Evolutionary conservation across 2,888 invertebrate species (phyloP).

Genomic region (Tetrapedia diversipes): DNA sequence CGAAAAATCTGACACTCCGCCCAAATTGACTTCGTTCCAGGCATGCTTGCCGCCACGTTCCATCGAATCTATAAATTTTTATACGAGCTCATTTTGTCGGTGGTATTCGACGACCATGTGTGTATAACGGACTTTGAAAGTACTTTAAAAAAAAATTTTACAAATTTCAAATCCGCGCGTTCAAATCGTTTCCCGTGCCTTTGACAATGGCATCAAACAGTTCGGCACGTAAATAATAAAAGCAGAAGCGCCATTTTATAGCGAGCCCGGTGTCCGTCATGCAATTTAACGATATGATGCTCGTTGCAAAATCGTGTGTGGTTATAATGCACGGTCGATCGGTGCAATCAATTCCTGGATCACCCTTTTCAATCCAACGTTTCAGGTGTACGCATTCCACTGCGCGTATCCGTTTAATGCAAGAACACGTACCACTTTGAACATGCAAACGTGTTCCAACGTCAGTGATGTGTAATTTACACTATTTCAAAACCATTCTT

Average conservation of each 20-base stretch:
- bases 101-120: background rate
- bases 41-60: background rate
- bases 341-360: conserved; percentile 28
- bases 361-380: conserved; percentile 12
- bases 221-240: conserved; percentile 44
- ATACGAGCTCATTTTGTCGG: conserved; percentile 6
- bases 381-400: conserved; percentile 20
- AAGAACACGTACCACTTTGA: background rate
- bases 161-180: conserved; percentile 16
- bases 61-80: conserved; percentile 29
- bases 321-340: conserved; percentile 39
- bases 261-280: conserved; percentile 23
- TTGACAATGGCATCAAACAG: conserved; percentile 15
- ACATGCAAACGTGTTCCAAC: conserved; percentile 14
- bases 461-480: background rate
- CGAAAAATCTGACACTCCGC: background rate
- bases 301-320: conserved; percentile 51
- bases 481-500: background rate
- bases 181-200: background rate
- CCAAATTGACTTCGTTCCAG: background rate
- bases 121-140: background rate
- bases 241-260: conserved; percentile 42
- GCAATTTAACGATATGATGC: conserved; percentile 38
- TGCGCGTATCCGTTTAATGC: conserved; percentile 19
- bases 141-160: conserved; percentile 18